A percentile compares a stretch with the other conserved stretches of the same genome.
Conservation (phyloP, 1,140 invertebrate genomes). For the Lepidurus couesii region DNA sequence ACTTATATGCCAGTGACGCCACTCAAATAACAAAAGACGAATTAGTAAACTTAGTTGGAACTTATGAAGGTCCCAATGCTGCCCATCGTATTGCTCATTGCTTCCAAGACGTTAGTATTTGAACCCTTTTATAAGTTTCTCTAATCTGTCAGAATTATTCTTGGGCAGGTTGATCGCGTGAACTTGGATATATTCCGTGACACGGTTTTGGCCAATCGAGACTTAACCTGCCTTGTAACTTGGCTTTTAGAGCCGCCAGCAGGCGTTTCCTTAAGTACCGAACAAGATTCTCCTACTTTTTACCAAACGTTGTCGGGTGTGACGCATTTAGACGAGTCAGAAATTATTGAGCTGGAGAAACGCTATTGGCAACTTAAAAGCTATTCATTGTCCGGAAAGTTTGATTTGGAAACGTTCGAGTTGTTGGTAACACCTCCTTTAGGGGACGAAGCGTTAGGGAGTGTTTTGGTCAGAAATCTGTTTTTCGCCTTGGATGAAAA, state of each 20-base stretch:
- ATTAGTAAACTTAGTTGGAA: conserved; percentile 61
- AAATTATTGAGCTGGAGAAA: conserved; percentile 82
- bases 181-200: conserved; percentile 65
- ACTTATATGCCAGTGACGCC: conserved; percentile 75
- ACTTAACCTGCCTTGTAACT: conserved; percentile 69
- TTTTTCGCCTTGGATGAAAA: conserved; percentile 86
- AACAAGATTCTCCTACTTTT: conserved; percentile 80
- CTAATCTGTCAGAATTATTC: conserved; percentile 34
- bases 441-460: not conserved
- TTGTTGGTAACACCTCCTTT: conserved; percentile 28
- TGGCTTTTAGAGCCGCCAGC: conserved; percentile 69
- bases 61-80: conserved; percentile 49
- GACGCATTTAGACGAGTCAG: conserved; percentile 69
- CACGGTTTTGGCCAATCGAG: conserved; percentile 63
- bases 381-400: conserved; percentile 62
- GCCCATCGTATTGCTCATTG: conserved; percentile 48
- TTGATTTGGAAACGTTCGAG: conserved; percentile 56
- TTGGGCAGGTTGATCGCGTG: conserved; percentile 51
- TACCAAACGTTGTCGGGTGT: conserved; percentile 86
- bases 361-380: conserved; percentile 74
- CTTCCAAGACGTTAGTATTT: conserved; percentile 49
- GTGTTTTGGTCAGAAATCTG: conserved; percentile 51
- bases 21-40: conserved; percentile 68
- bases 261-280: conserved; percentile 62
- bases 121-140: conserved; percentile 26